Evolutionary conservation across 1,140 invertebrate genomes (phyloP).

Genomic region (Parasteatoda tepidariorum): DNA sequence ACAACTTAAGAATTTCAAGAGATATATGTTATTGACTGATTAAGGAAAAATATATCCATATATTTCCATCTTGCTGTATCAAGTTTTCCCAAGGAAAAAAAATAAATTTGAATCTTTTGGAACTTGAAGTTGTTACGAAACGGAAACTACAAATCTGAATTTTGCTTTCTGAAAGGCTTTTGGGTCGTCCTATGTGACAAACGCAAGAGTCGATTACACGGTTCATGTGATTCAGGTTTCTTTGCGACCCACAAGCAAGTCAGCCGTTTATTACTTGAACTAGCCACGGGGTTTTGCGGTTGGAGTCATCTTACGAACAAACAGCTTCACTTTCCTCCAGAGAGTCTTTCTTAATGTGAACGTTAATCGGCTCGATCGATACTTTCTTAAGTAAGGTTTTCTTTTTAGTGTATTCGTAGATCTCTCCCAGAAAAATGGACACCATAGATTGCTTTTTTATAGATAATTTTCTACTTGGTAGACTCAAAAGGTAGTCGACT

Average conservation of each 20-base stretch:
- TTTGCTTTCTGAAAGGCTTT: not conserved
- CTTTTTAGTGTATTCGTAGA: not conserved
- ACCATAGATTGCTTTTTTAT: not conserved
- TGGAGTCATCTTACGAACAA: not conserved
- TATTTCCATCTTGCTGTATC: not conserved
- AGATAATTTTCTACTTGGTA: not conserved
- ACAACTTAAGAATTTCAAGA: not conserved
- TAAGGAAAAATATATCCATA: not conserved
- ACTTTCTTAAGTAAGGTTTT: not conserved
- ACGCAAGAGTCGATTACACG: not conserved
- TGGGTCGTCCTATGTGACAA: not conserved
- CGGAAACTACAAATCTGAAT: not conserved
- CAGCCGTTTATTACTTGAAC: not conserved
- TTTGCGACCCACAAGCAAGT: not conserved
- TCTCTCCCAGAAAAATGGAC: not conserved
- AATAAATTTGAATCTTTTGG: not conserved
- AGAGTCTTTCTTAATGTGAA: not conserved
- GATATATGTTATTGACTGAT: not conserved
- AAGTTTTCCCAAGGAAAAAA: not conserved
- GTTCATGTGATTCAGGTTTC: not conserved
- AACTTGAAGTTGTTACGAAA: not conserved
- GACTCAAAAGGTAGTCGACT: too few relatives aligned
- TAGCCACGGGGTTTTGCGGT: not conserved
- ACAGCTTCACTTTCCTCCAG: not conserved
- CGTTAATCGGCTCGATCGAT: not conserved